phyloP scores from a whole-genome alignment of 2,797 vertebrate genomes.

The Tauraco hartlaubi region DNA sequence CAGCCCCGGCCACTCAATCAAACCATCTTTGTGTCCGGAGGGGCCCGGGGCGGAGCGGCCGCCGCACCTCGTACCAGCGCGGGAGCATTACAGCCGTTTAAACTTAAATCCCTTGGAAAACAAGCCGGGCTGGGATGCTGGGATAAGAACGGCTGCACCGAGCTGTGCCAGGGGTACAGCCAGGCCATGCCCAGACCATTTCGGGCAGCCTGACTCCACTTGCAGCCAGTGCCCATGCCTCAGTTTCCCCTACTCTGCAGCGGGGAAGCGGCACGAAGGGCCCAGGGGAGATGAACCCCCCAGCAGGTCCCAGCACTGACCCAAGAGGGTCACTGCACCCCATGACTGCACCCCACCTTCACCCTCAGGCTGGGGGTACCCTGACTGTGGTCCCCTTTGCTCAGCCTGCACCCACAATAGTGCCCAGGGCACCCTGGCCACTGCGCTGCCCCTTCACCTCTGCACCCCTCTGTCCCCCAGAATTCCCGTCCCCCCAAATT shows the following conservation, averaged over 20 bases:
- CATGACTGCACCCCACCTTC: background rate
- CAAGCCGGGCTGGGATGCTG: background rate
- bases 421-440: background rate
- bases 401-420: background rate
- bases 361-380: background rate
- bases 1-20: conserved; percentile 46
- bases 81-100: background rate
- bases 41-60: conserved; percentile 48
- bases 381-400: background rate
- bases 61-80: background rate
- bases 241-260: background rate
- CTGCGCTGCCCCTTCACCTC: accelerated
- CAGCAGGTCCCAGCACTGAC: accelerated
- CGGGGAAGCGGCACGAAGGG: no score
- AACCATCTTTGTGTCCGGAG: conserved; percentile 61
- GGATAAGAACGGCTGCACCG: accelerated
- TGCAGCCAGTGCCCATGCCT: background rate
- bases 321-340: background rate
- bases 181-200: accelerated
- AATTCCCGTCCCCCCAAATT: background rate
- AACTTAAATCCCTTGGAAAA: background rate
- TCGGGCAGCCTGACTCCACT: accelerated
- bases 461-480: background rate
- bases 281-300: background rate
- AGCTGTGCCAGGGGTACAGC: accelerated